phyloP scores from a whole-genome alignment of 2,888 invertebrate species.

The Euplexia lucipara region DNA sequence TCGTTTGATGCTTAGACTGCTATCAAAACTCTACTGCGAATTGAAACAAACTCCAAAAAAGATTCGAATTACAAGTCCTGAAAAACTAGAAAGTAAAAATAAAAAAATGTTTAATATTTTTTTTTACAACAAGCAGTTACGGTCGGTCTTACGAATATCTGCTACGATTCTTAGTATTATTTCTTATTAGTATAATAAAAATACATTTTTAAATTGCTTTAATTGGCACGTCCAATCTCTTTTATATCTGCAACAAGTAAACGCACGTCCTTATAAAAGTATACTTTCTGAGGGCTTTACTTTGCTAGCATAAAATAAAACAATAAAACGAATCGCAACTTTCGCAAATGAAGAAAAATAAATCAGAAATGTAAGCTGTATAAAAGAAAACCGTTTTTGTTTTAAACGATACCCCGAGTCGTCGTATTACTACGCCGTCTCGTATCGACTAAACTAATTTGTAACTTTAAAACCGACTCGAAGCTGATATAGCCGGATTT shows the following conservation, averaged over 20 bases:
- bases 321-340: slow-evolving; percentile 1
- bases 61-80: too few relatives aligned
- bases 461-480: slow-evolving; percentile 66
- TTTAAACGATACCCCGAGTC: slow-evolving; percentile 42
- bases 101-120: too few relatives aligned
- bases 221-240: not conserved
- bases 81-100: too few relatives aligned
- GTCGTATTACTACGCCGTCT: slow-evolving; percentile 44
- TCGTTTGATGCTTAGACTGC: too few relatives aligned
- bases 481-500: slow-evolving; percentile 62
- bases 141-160: too few relatives aligned
- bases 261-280: not conserved
- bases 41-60: too few relatives aligned
- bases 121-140: too few relatives aligned
- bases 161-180: too few relatives aligned
- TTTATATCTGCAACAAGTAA: slow-evolving; percentile 16
- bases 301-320: not conserved
- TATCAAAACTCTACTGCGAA: too few relatives aligned
- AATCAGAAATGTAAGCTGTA: slow-evolving; percentile 19
- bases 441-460: slow-evolving; percentile 68
- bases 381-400: slow-evolving; percentile 40
- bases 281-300: not conserved
- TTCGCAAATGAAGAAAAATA: slow-evolving; percentile 18
- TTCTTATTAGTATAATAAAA: too few relatives aligned
- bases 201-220: too few relatives aligned